Evolutionary conservation across 2,797 vertebrate species (phyloP), one percentile per base, ranked within the genome.

Genomic region (Carduelis carduelis): DNA sequence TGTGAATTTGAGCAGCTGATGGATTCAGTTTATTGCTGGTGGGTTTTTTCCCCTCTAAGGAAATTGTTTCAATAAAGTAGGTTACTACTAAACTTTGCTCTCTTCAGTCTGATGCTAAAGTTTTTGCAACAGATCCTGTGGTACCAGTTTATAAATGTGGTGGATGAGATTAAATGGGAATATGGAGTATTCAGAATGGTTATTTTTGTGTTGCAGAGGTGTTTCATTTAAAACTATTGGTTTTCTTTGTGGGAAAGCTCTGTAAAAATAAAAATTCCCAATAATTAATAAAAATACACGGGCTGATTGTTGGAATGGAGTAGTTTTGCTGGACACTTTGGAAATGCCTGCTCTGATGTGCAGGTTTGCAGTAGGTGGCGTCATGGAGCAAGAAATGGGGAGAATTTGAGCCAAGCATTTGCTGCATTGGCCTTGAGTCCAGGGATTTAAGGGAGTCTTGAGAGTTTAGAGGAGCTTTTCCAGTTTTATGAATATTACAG

Each of bases 311-410:
- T 5, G 8, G 35, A 41, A 32, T 8, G 12, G 37, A 35, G 21
- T 20, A 2, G 13, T 50, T 80, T 46, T n/a, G 27, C 17, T 64
- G 27, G 10, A 5, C 0, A 2, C 3, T 71, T 70, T 43, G 47
- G 84, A 57, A 80, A 35, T 28, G 37, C n/a, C 37, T 64, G 56
- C 39, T 68, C 8, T 24, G 65, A 20, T 52, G 41, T 47, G 32
- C 34, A 41, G 39, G 7, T 53, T 65, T 72, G 44, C 95, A 68
- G 87, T 39, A 93, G 95, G 34, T 68, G 95, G 90, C 92, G 55
- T 34, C 3, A 1, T 75, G 79, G 89, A 74, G 61, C 79, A 83
- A 83, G 72, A 55, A 92, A 92, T 37, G 2, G 35, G 27, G 35
- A 57, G 41, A 34, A 28, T 5, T 28, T 47, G 1, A 16, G 7